phyloP scores from a whole-genome alignment of 2,888 invertebrate genomes.

The Noctua janthe region DNA sequence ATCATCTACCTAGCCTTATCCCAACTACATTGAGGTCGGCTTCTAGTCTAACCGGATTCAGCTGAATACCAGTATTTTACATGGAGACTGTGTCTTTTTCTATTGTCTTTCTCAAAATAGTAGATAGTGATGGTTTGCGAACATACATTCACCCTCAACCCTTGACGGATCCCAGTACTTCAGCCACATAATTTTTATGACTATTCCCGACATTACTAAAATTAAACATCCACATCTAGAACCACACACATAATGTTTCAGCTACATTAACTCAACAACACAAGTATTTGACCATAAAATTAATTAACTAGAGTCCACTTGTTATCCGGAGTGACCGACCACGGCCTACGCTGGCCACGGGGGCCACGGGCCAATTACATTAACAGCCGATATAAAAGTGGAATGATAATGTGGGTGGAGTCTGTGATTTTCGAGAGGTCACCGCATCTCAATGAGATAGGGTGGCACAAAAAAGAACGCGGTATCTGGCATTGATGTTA shows the following conservation, averaged over 20 bases:
- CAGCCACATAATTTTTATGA: slow-evolving; percentile 2
- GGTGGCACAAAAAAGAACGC: slow-evolving; percentile 40
- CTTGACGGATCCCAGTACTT: neutral
- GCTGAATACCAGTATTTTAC: neutral
- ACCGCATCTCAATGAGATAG: slow-evolving; percentile 83
- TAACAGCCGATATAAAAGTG: slow-evolving; percentile 81
- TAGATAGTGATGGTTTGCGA: neutral
- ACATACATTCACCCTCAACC: neutral
- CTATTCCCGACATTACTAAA: slow-evolving; percentile 38
- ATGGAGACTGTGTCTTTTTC: neutral
- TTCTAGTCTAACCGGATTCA: neutral
- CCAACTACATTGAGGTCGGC: neutral
- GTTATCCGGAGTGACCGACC: slow-evolving; percentile 45
- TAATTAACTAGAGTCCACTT: slow-evolving; percentile 64
- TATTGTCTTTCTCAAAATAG: neutral
- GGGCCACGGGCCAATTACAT: slow-evolving; percentile 78
- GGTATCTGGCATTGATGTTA: slow-evolving; percentile 53
- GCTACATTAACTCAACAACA: slow-evolving; percentile 61
- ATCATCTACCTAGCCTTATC: neutral
- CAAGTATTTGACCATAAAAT: slow-evolving; percentile 60
- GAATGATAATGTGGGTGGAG: slow-evolving; percentile 80
- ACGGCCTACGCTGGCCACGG: slow-evolving; percentile 63
- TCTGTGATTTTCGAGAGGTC: slow-evolving; percentile 82
- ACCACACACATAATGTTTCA: slow-evolving; percentile 51
- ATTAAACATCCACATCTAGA: slow-evolving; percentile 34